These are phyloP conservation scores for Agelaius tricolor DNA, from an alignment of 2,113 vertebrate genomes.

Conservation along the genomic window DNA sequence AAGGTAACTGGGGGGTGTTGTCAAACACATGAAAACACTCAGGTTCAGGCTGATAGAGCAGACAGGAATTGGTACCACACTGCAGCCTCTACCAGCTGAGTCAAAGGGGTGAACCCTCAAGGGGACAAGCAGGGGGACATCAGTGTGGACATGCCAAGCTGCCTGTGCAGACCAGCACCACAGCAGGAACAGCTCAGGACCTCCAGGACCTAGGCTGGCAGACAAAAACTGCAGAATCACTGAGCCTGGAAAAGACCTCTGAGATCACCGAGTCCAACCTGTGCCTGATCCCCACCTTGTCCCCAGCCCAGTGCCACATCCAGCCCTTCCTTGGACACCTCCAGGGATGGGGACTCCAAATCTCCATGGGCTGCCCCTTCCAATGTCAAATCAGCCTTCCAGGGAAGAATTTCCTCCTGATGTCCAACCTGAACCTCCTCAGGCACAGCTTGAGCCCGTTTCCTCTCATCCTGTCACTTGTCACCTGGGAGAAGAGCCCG, in stretches of 20 bases:
- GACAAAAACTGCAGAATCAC: neutral
- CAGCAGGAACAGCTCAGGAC: neutral
- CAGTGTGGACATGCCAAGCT: neutral
- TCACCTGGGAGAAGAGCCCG: neutral
- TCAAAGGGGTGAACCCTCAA: neutral
- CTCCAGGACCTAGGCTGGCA: neutral
- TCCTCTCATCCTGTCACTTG: neutral
- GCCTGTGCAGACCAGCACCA: neutral
- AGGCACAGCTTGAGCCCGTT: neutral
- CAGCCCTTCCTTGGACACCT: neutral
- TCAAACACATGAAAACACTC: neutral
- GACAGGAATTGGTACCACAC: fast-evolving
- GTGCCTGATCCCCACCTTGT: fast-evolving
- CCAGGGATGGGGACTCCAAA: neutral
- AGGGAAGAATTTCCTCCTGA: neutral
- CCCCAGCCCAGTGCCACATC: neutral
- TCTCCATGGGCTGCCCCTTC: neutral
- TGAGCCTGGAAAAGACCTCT: neutral
- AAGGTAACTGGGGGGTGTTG: too few species aligned
- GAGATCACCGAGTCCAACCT: neutral
- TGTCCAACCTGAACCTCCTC: neutral
- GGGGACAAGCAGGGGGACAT: neutral
- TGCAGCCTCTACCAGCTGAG: neutral
- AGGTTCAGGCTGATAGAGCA: fast-evolving
- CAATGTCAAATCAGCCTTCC: neutral